These are phyloP conservation scores for Candoia aspera DNA, from an alignment of 2,113 vertebrate species.

Conservation along the genomic window DNA sequence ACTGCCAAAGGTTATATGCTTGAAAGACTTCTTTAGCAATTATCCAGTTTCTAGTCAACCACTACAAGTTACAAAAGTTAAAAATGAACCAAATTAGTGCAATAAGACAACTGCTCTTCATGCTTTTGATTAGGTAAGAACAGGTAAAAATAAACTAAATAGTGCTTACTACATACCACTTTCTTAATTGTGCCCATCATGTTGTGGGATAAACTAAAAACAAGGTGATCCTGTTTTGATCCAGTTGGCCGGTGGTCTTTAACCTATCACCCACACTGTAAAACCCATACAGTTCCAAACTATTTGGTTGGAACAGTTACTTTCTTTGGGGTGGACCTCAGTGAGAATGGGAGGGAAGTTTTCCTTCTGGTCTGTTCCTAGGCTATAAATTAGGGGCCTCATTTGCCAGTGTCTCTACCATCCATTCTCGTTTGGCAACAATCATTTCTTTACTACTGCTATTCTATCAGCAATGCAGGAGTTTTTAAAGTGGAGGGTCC, in stretches of 20 bases:
- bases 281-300: not conserved
- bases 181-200: not conserved
- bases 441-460: too few relatives aligned
- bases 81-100: not conserved
- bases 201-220: not conserved
- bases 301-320: not conserved
- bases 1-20: not conserved
- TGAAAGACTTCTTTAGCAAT: not conserved
- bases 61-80: not conserved
- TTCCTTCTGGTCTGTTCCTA: not conserved
- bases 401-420: not conserved
- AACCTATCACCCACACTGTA: not conserved
- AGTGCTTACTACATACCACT: not conserved
- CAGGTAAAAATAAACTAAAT: not conserved
- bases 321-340: not conserved
- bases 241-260: not conserved
- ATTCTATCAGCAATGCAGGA: not conserved
- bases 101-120: not conserved
- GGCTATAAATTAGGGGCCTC: not conserved
- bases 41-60: not conserved
- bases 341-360: not conserved
- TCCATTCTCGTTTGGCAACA: not conserved
- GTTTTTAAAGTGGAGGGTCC: not conserved
- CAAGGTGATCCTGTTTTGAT: not conserved
- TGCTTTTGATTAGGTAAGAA: not conserved